Conservation (phyloP, 2,797 vertebrate species). For the Trachops cirrhosus region DNA sequence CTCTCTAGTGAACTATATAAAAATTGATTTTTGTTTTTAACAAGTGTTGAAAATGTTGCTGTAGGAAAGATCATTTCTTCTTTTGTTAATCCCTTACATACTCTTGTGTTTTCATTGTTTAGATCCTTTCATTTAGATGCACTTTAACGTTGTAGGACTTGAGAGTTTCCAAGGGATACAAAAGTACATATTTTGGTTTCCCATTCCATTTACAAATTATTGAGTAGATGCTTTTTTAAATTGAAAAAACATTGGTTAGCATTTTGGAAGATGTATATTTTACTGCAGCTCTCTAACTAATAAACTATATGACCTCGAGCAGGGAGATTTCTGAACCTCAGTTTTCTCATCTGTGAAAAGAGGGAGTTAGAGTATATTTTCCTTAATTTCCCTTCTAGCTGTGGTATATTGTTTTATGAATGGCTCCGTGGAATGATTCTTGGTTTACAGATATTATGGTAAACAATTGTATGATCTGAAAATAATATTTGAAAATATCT, state of each 20-base stretch:
- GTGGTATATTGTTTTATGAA: neutral
- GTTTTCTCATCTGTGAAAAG: neutral
- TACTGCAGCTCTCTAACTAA: neutral
- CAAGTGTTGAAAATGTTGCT: constrained; percentile 14
- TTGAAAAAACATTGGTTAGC: neutral
- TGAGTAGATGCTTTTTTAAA: neutral
- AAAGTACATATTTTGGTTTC: neutral
- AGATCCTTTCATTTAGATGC: neutral
- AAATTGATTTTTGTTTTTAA: constrained; percentile 51
- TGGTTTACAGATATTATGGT: neutral
- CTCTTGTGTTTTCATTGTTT: neutral
- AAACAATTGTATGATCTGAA: neutral
- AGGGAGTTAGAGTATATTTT: neutral
- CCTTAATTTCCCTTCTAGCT: neutral
- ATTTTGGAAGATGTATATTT: neutral
- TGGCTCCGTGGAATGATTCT: neutral
- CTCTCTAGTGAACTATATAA: neutral
- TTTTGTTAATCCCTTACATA: neutral
- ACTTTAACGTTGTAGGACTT: neutral
- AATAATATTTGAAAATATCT: neutral
- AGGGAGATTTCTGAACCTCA: neutral
- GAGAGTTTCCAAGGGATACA: neutral
- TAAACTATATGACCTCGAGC: neutral
- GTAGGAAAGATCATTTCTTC: neutral
- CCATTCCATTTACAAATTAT: neutral